Evolutionary conservation across 2,113 vertebrate genomes (phyloP), one percentile per base, ranked within the genome.

Genomic region (Tamias sibiricus): DNA sequence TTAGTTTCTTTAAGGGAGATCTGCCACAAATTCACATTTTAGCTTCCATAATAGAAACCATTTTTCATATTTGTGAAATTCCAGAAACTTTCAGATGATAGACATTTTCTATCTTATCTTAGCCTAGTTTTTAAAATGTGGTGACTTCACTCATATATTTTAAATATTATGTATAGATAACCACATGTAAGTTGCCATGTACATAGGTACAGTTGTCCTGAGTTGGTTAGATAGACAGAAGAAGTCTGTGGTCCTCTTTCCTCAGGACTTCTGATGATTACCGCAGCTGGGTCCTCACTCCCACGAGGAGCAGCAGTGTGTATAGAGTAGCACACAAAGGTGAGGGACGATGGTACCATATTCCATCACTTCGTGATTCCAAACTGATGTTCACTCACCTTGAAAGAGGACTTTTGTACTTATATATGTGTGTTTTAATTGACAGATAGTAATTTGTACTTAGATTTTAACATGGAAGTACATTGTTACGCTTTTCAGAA

Each of bases 31-130:
- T 72, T 76, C 54, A 42, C 4, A 76, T 75, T 68, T 89, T 17
- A 72, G 28, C n/a, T n/a, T 74, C 44, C 8, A 11, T 35, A 57
- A 37, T 66, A 47, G 80, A 76, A 32, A 8, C 30, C 72, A 11
- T 91, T 96, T 90, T 80, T 28, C 37, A 71, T 44, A 62, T 86
- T 83, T 95, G 64, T 88, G 57, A 95, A 93, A 75, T 91, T 88
- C 59, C 4, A 52, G 49, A 49, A 57, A 37, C 85, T 94, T 88
- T 49, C 35, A 68, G 71, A 22, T 81, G 19, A 44, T 68, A 71
- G 44, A 47, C 3, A 40, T 1, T 77, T 77, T 74, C 44, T 62
- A 2, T 91, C 59, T 77, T 62, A 2, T 91, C 59, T 77, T 71
- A 62, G 0, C 13, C 12, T 54, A 11, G 66, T 76, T 87, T 91